Evolutionary conservation across 2,113 vertebrate species (phyloP), one percentile per base, ranked within the genome.

Genomic region (Saccopteryx leptura): DNA sequence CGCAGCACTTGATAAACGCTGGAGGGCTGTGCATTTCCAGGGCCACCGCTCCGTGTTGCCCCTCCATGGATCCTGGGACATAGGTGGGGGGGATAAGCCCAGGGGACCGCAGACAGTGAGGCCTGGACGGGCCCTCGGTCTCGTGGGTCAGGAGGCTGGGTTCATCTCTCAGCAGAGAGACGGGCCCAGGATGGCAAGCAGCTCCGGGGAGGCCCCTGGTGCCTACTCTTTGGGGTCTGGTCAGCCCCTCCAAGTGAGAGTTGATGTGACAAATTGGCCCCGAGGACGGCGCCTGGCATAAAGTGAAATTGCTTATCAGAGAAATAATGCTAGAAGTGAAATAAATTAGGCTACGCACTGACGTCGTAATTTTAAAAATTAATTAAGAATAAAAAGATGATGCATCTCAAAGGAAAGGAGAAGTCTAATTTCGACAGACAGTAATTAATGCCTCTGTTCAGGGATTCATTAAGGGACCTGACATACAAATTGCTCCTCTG

Each of bases 381-480:
- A 98, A 98, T 98, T 98, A 98, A 98, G 98, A 98, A 98, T 98
- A 98, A 98, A 98, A 98, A 98, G 97, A 98, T 98, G 98, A 98
- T 98, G 96, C 97, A 98, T 98, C 98, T 98, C 96, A 90, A 98
- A 98, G 98, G 98, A 98, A 97, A 93, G 93, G 97, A 96, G 95
- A 97, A 98, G 97, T 98, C 98, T 98, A 96, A 97, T 98, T 98
- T 97, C 52, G 92, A 98, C 97, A 98, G 98, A 96, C 81, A 69
- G 98, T 98, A 98, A 98, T 98, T 98, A 98, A 98, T 98, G 98
- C 97, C 97, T 97, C 97, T 78, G 24, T 97, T 97, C 96, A 96
- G 96, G 97, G 98, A 97, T 97, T 98, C 97, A 97, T 97, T 97
- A 98, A 92, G 21, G 21, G 96, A 94, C 97, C 97, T 74, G 84